A percentile compares a stretch with the other conserved stretches of the same genome.
These are phyloP conservation scores for Ganaspis sp. DNA, from an alignment of 1,140 invertebrate species.

Conservation along the genomic window DNA sequence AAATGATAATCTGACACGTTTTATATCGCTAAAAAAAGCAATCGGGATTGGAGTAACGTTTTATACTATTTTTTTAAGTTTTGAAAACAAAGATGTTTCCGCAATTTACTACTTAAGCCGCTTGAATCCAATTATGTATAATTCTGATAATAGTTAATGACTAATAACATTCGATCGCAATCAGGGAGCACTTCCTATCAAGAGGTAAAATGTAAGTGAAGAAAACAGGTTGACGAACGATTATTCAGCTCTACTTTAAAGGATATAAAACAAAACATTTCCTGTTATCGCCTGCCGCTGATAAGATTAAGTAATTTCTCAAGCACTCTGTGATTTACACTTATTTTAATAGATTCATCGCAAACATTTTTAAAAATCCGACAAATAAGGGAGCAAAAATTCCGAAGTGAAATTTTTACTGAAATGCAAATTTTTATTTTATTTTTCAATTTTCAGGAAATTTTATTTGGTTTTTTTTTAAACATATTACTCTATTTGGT, in stretches of 20 bases:
- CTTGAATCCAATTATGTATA: constrained; percentile 28
- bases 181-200: constrained; percentile 12
- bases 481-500: no score
- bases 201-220: constrained; percentile 22
- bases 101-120: constrained; percentile 6
- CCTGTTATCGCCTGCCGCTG: not conserved
- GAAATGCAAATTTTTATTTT: no score
- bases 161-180: constrained; percentile 11
- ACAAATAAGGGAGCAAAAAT: no score
- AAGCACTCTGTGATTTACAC: not conserved
- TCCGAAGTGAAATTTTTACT: no score
- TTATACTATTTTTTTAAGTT: not conserved
- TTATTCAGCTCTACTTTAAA: not conserved
- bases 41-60: not conserved
- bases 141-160: constrained; percentile 25
- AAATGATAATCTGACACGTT: constrained; percentile 10
- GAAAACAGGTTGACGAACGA: constrained; percentile 18
- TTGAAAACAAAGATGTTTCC: constrained; percentile 19
- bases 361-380: no score
- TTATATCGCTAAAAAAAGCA: not conserved
- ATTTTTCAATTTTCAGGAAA: no score
- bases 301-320: constrained; percentile 27
- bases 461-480: no score
- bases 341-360: not conserved
- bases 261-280: constrained; percentile 22